phyloP scores from a whole-genome alignment of 2,888 invertebrate species.

The Cancer borealis region DNA sequence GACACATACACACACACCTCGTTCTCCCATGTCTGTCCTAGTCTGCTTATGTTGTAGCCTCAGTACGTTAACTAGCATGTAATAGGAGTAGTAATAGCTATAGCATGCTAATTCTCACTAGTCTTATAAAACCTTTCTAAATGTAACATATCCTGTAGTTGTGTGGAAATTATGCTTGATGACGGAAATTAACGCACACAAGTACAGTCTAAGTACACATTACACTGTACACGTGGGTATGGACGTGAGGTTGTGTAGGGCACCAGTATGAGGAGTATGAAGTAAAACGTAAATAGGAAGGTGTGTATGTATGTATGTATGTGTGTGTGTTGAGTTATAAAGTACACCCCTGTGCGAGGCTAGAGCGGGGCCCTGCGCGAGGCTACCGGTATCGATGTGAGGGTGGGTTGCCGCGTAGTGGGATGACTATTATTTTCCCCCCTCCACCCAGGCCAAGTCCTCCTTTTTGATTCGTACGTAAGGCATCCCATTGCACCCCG shows the following conservation, averaged over 20 bases:
- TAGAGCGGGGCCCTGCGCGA: conserved; percentile 73
- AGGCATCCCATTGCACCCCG: background rate
- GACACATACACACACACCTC: background rate
- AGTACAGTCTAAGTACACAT: background rate
- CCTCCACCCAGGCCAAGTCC: background rate
- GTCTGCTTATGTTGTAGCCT: background rate
- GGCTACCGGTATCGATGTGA: conserved; percentile 76
- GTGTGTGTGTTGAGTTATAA: conserved; percentile 55
- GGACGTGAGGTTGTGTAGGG: background rate
- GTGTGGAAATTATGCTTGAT: background rate
- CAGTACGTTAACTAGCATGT: background rate
- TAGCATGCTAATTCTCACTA: background rate
- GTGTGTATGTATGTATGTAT: conserved; percentile 11
- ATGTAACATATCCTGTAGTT: background rate
- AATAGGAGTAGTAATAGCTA: background rate
- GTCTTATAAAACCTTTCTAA: background rate
- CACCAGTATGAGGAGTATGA: background rate
- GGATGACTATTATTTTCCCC: conserved; percentile 54
- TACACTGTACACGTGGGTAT: background rate
- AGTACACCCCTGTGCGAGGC: conserved; percentile 74
- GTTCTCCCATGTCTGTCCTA: too few relatives aligned
- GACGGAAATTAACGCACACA: background rate
- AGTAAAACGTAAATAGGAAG: conserved; percentile 54
- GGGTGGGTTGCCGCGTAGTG: conserved; percentile 66
- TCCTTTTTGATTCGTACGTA: background rate